Percentiles rank a stretch among this genome's conserved stretches.
phyloP scores from a whole-genome alignment of 2,113 vertebrate genomes.

The Neoarius graeffei region DNA sequence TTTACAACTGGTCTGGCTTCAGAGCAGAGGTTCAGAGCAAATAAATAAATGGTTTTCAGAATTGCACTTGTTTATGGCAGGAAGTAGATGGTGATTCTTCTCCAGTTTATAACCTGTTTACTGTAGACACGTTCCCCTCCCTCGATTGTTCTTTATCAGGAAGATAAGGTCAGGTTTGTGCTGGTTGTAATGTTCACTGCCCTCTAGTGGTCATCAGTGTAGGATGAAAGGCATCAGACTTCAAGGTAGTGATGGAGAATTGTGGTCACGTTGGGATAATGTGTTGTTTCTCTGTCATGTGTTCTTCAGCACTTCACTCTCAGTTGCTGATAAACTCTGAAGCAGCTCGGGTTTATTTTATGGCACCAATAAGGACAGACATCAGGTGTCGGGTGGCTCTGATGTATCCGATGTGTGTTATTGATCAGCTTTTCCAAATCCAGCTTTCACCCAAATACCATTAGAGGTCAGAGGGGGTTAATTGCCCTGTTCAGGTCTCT shows the following conservation, averaged over 20 bases:
- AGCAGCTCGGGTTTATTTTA: not conserved
- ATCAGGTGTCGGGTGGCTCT: constrained; percentile 17
- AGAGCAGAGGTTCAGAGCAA: not conserved
- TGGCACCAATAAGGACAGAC: not conserved
- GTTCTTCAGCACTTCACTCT: not conserved
- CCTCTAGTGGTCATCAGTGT: constrained; percentile 10
- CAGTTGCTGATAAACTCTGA: not conserved
- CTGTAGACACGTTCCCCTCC: not conserved
- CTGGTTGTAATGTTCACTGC: not conserved
- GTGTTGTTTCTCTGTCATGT: not conserved
- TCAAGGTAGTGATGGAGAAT: too few relatives aligned
- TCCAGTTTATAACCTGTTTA: not conserved
- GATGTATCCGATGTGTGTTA: constrained; percentile 3
- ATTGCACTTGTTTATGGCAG: not conserved
- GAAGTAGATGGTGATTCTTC: not conserved
- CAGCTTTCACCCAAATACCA: constrained; percentile 14
- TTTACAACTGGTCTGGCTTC: not conserved
- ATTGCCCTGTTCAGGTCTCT: not conserved
- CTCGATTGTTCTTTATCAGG: constrained; percentile 18
- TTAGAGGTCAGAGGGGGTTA: constrained; percentile 45
- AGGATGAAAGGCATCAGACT: not conserved
- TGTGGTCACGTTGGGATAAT: not conserved
- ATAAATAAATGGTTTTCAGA: not conserved
- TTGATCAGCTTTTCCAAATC: constrained; percentile 29
- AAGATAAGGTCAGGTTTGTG: constrained; percentile 8